Evolutionary conservation across 2,113 vertebrate genomes (phyloP).

Genomic region (Bos taurus): DNA sequence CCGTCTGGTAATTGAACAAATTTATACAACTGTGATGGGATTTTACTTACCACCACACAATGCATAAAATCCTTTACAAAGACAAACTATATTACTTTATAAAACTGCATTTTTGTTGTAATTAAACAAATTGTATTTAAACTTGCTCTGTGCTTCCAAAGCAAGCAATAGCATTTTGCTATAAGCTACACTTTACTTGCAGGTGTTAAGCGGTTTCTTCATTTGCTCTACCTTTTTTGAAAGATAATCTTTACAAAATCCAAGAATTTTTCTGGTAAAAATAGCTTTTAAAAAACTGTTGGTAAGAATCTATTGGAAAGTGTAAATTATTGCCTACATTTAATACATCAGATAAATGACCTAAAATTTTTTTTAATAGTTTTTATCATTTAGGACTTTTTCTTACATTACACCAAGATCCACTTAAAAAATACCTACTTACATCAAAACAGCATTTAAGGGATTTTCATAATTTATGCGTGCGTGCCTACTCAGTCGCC

Average conservation of each 20-base stretch:
- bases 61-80: slow-evolving; percentile 75
- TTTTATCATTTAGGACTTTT: not conserved
- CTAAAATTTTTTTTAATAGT: not conserved
- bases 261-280: slow-evolving; percentile 17
- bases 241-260: slow-evolving; percentile 59
- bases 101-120: slow-evolving; percentile 80
- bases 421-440: slow-evolving; percentile 7
- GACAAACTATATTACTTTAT: slow-evolving; percentile 75
- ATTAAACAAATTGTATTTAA: slow-evolving; percentile 83
- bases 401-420: not conserved
- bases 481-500: not conserved
- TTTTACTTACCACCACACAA: slow-evolving; percentile 79
- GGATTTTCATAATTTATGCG: not conserved
- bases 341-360: not conserved
- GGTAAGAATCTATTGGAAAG: slow-evolving; percentile 20
- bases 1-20: slow-evolving; percentile 81
- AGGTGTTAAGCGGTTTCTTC: slow-evolving; percentile 78
- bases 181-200: slow-evolving; percentile 78
- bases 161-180: slow-evolving; percentile 78
- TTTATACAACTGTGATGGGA: slow-evolving; percentile 79
- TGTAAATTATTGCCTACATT: not conserved
- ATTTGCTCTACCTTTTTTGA: slow-evolving; percentile 58
- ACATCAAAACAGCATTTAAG: not conserved
- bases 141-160: slow-evolving; percentile 70
- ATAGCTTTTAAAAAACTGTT: slow-evolving; percentile 19